These are phyloP conservation scores for Oxyura jamaicensis DNA, from an alignment of 2,113 vertebrate genomes.

Conservation along the genomic window DNA sequence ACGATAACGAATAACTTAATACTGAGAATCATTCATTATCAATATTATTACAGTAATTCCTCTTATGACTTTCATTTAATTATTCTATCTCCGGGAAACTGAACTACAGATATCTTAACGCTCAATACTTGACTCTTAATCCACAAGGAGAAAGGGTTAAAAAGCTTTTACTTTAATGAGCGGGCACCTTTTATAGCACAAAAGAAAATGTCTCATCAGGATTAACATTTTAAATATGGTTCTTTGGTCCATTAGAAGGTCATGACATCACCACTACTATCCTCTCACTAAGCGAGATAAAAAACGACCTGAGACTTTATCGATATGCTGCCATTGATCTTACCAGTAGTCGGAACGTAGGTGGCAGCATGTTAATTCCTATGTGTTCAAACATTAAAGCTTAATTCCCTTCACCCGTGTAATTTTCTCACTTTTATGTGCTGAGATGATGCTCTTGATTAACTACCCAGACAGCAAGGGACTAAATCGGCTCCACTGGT, in stretches of 20 bases:
- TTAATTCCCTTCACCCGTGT: slow-evolving; percentile 44
- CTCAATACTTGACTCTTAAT: slow-evolving; percentile 43
- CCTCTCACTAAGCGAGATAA: neutral
- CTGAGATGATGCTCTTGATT: slow-evolving; percentile 44
- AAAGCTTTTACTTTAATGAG: slow-evolving; percentile 52
- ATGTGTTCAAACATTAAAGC: slow-evolving; percentile 40
- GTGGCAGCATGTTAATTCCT: slow-evolving; percentile 14
- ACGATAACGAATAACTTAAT: neutral
- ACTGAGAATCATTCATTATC: slow-evolving; percentile 16
- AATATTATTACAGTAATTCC: slow-evolving; percentile 31
- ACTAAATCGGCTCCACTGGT: neutral
- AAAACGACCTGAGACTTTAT: neutral
- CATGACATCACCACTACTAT: slow-evolving; percentile 35
- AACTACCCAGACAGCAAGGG: slow-evolving; percentile 47
- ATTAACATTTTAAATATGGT: slow-evolving; percentile 60
- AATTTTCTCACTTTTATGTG: slow-evolving; percentile 54
- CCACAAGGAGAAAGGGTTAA: slow-evolving; percentile 15
- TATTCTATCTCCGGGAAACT: slow-evolving; percentile 9
- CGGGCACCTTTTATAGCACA: neutral
- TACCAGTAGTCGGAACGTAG: slow-evolving; percentile 9
- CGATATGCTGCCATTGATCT: slow-evolving; percentile 52
- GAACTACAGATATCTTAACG: neutral
- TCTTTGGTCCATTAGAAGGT: slow-evolving; percentile 58
- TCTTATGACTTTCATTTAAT: slow-evolving; percentile 47
- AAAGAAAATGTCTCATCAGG: slow-evolving; percentile 15